These are phyloP conservation scores for Alsophila aescularia DNA, from an alignment of 2,888 invertebrate genomes.

Conservation along the genomic window DNA sequence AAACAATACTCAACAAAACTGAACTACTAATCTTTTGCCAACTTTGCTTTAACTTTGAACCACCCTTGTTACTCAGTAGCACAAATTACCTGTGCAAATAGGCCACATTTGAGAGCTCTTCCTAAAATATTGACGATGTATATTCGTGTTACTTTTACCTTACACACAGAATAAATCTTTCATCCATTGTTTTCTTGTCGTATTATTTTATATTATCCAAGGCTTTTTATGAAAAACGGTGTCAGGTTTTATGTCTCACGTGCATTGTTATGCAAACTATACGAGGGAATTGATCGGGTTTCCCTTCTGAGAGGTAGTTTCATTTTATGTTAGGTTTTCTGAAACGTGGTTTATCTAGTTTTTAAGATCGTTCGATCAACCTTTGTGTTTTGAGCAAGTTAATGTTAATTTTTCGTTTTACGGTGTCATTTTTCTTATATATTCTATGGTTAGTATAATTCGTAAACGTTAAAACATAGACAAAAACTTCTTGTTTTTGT, in stretches of 20 bases:
- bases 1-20: too few relatives aligned
- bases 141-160: conserved; percentile 19
- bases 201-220: conserved; percentile 10
- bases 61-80: neutral
- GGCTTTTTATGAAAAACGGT: conserved; percentile 16
- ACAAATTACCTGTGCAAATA: neutral
- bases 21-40: too few relatives aligned
- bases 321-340: conserved; percentile 21
- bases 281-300: conserved; percentile 21
- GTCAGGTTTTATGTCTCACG: conserved; percentile 20
- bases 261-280: conserved; percentile 32
- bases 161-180: too few relatives aligned
- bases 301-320: conserved; percentile 11
- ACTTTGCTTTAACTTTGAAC: neutral
- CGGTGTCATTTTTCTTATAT: too few relatives aligned
- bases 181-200: conserved; percentile 12
- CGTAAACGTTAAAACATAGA: too few relatives aligned
- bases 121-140: conserved; percentile 28
- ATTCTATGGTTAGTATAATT: too few relatives aligned
- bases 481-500: too few relatives aligned
- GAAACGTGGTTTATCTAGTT: conserved; percentile 17
- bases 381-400: neutral
- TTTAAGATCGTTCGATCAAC: neutral
- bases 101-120: conserved; percentile 1
- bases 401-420: neutral